These are phyloP conservation scores for Marasmarcha lunaedactyla DNA, from an alignment of 2,888 invertebrate genomes.

Conservation along the genomic window DNA sequence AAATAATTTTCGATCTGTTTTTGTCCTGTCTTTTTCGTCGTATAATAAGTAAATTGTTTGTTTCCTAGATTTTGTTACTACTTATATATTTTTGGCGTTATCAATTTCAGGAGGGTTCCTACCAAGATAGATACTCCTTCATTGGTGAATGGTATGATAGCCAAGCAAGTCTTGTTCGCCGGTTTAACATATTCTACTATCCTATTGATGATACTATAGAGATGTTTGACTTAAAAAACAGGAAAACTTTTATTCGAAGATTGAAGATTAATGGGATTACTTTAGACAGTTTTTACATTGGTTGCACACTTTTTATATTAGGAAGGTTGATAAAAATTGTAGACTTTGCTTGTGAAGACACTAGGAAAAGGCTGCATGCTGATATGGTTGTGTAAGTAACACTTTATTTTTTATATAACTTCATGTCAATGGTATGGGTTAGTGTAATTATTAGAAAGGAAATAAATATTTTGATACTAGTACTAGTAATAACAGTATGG, in stretches of 20 bases:
- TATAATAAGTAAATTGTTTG: too few species aligned
- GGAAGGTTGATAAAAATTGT: conserved; percentile 80
- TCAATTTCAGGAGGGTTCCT: conserved; percentile 53
- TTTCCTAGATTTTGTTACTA: too few species aligned
- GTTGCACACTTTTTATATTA: conserved; percentile 78
- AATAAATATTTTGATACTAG: too few species aligned
- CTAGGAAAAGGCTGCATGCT: conserved; percentile 72
- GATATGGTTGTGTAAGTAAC: conserved; percentile 74
- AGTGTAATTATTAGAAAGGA: too few species aligned
- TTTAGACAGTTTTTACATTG: conserved; percentile 78
- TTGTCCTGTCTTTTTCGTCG: too few species aligned
- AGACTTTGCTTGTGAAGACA: conserved; percentile 78
- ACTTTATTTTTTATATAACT: not conserved
- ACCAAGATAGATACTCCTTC: conserved; percentile 71
- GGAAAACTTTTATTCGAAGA: conserved; percentile 75
- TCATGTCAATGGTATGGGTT: too few species aligned
- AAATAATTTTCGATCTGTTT: too few species aligned
- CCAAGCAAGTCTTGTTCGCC: conserved; percentile 78
- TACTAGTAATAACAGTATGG: too few species aligned
- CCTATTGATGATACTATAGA: conserved; percentile 84
- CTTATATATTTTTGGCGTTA: too few species aligned
- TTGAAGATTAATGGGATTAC: conserved; percentile 75
- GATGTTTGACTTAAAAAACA: conserved; percentile 77
- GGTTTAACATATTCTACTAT: conserved; percentile 82
- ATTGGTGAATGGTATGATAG: conserved; percentile 90